phyloP scores from a whole-genome alignment of 2,797 vertebrate genomes.

The Limnodromus scolopaceus region DNA sequence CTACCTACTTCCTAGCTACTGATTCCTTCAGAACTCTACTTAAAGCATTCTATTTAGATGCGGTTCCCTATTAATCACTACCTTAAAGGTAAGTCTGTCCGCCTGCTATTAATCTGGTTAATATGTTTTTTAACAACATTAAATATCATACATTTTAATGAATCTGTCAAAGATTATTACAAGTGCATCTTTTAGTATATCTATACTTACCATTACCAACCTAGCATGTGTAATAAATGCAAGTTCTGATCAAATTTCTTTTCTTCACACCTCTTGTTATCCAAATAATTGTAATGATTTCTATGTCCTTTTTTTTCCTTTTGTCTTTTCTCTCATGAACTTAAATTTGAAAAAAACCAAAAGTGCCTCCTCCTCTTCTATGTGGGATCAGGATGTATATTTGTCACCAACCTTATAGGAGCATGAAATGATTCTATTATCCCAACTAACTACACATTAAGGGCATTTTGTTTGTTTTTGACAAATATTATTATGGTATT shows the following conservation, averaged over 20 bases:
- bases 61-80: neutral
- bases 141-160: neutral
- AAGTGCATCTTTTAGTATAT: neutral
- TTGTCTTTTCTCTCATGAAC: neutral
- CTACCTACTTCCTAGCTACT: neutral
- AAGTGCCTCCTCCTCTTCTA: accelerated
- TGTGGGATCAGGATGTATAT: neutral
- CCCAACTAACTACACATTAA: neutral
- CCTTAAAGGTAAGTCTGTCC: neutral
- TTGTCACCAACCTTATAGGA: neutral
- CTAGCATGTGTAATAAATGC: neutral
- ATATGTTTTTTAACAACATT: neutral
- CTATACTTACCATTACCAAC: neutral
- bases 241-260: neutral
- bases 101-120: neutral
- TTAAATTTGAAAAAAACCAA: neutral
- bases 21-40: neutral
- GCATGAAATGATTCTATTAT: neutral
- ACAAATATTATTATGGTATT: neutral
- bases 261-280: neutral
- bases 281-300: neutral
- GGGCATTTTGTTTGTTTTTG: neutral
- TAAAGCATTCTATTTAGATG: neutral
- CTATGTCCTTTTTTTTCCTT: neutral
- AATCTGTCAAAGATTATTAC: neutral